These are phyloP conservation scores for Tolypeutes matacus DNA, from an alignment of 2,797 vertebrate species.

Conservation along the genomic window DNA sequence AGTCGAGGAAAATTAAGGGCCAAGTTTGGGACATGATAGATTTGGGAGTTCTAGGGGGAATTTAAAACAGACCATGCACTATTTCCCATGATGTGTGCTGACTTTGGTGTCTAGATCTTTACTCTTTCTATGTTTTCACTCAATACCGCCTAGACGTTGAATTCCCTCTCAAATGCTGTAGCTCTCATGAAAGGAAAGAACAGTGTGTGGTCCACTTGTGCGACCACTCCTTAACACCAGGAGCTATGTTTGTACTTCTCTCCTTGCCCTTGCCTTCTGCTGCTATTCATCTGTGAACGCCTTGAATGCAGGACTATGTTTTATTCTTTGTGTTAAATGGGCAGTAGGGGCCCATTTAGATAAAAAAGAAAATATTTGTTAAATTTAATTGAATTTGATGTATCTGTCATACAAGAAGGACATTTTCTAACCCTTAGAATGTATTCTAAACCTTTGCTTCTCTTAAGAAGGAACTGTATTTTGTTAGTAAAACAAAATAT, in stretches of 20 bases:
- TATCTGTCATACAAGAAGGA: background rate
- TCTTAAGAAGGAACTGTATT: slow-evolving; percentile 5
- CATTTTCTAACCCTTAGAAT: background rate
- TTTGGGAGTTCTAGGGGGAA: background rate
- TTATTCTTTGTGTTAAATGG: background rate
- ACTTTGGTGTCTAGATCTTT: background rate
- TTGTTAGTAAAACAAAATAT: slow-evolving; percentile 4
- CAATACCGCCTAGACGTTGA: background rate
- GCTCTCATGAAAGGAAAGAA: background rate
- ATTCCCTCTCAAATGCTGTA: background rate
- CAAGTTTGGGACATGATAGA: background rate
- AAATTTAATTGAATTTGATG: background rate
- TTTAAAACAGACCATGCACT: background rate
- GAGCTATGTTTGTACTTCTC: background rate
- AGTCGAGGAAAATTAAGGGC: background rate
- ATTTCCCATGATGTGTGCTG: background rate
- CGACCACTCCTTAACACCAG: background rate
- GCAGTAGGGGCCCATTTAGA: no score
- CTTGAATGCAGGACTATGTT: background rate
- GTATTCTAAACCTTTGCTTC: background rate
- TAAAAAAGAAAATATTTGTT: background rate
- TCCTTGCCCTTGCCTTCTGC: background rate
- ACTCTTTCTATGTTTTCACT: background rate
- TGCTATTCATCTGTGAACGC: background rate
- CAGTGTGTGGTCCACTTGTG: background rate